Evolutionary conservation across 2,113 vertebrate species (phyloP).

Genomic region (Brachypodius melanocephalos): DNA sequence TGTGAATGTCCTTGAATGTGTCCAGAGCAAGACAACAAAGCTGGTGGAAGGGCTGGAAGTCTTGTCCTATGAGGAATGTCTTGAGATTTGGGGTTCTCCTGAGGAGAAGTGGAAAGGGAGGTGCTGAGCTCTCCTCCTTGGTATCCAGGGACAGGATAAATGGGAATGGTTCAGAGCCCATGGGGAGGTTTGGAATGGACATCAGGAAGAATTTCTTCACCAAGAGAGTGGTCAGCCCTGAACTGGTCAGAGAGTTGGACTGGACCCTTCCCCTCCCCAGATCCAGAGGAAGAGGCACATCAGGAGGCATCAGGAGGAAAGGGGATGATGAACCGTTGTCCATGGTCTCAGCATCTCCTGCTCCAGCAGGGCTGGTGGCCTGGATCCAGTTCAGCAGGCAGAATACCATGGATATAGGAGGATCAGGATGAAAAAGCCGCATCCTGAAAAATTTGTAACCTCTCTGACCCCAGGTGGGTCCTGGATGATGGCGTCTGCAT

Average conservation of each 20-base stretch:
- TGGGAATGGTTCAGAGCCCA: not conserved
- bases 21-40: not conserved
- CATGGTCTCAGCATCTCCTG: not conserved
- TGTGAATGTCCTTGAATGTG: not conserved
- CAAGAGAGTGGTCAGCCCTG: not conserved
- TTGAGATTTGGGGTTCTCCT: not conserved
- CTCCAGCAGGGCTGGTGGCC: not conserved
- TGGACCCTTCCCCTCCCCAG: not conserved
- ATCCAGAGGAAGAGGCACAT: not conserved
- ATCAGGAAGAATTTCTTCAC: not conserved
- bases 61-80: not conserved
- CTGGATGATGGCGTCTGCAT: fast-evolving
- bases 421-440: fast-evolving
- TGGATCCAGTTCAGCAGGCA: too few species aligned
- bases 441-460: not conserved
- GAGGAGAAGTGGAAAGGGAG: not conserved
- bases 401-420: not conserved
- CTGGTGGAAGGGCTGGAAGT: not conserved
- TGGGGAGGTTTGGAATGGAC: not conserved
- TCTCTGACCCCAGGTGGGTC: not conserved
- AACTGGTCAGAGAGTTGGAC: fast-evolving
- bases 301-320: not conserved
- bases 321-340: fast-evolving
- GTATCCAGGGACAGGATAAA: not conserved
- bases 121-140: not conserved